Percentiles rank a stretch among this genome's conserved stretches.
Evolutionary conservation across 2,113 vertebrate genomes (phyloP).

Genomic region (Zosterops borbonicus): DNA sequence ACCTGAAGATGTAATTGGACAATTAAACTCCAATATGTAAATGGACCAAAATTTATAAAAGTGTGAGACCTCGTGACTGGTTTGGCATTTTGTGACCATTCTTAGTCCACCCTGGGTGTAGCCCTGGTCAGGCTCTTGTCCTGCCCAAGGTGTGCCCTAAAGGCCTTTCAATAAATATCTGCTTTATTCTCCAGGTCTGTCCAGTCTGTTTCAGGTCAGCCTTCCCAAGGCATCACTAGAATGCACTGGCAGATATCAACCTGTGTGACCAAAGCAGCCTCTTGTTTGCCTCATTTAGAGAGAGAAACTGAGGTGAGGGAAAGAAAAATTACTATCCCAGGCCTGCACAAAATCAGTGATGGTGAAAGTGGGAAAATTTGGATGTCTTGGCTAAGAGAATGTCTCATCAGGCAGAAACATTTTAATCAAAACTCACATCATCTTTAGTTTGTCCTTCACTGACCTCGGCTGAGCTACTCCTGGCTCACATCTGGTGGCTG

Average conservation of each 20-base stretch:
- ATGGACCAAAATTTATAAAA: not conserved
- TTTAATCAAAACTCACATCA: not conserved
- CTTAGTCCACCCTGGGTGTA: not conserved
- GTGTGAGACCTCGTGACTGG: not conserved
- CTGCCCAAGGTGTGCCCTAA: not conserved
- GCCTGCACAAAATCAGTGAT: not conserved
- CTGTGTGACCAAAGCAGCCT: not conserved
- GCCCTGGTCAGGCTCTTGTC: not conserved
- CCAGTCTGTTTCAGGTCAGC: too few relatives aligned
- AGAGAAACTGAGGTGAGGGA: not conserved
- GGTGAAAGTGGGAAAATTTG: not conserved
- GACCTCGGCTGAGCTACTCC: not conserved
- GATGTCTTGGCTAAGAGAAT: not conserved
- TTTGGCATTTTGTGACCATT: not conserved
- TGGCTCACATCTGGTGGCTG: not conserved
- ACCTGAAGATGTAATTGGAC: not conserved
- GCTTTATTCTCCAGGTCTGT: not conserved
- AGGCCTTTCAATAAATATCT: not conserved
- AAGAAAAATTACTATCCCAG: not conserved
- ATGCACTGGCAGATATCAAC: not conserved
- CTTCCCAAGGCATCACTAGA: not conserved
- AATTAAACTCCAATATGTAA: not conserved
- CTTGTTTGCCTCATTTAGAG: not conserved
- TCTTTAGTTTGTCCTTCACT: not conserved
- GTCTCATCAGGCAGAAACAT: not conserved